Evolutionary conservation across 2,797 vertebrate species (phyloP), one percentile per base, ranked within the genome.

Genomic region (Nyctalus aviator): DNA sequence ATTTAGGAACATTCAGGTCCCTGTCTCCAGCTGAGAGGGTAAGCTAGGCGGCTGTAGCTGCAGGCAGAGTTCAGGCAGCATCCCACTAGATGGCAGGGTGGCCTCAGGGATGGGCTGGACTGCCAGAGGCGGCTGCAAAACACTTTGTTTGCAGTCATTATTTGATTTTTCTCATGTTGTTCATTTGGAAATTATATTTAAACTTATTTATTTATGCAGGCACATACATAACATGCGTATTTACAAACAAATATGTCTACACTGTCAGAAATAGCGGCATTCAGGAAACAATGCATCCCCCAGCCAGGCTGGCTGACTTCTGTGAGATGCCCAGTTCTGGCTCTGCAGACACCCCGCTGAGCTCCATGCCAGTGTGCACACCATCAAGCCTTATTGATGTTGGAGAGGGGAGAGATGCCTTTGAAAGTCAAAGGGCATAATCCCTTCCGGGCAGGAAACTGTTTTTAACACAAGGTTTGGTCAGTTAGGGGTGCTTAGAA

Each of bases 11-110:
- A 94, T 35, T 68, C 84, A 20, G 95, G 97, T 97, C 48, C 90
- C 94, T 83, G 25, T 96, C 97, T 97, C 97, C 97, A 95, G 96
- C 97, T 96, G 98, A 0, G 97, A 98, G 97, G 96, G 97, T 96
- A 97, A 98, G 98, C 90, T 97, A 98, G 97, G 96, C 96, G 72
- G 15, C 90, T 27, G 88, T 71, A 64, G 92, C 84, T 57, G 88
- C 72, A 21, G 35, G 91, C 48, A 91, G 88, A 55, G 87, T 96
- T 94, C 84, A 15, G 46, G 15, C 53, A 1, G 79, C 11, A 55
- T 62, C 89, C 98, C 98, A 91, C 98, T 98, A 98, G 98, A 98
- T 98, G 98, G 98, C 98, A 98, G 98, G 93, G 97, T 96, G 97
- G 95, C 97, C 97, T 97, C 96, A 97, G 94, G 90, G 94, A 98